Conservation (phyloP, 2,797 vertebrate species). For the Triplophysa yarkandensis region DNA sequence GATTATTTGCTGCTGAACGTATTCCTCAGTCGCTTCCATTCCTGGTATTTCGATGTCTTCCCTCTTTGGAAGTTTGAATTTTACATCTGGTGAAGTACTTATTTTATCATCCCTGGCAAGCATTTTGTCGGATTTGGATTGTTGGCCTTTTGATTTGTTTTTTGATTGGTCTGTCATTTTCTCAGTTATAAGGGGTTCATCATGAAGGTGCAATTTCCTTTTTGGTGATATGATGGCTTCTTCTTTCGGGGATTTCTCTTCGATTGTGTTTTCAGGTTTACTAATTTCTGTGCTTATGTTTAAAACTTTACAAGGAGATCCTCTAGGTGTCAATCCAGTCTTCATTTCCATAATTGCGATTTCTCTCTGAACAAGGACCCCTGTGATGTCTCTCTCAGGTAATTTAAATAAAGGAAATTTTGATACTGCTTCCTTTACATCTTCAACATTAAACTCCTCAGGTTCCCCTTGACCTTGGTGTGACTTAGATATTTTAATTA, state of each 20-base stretch:
- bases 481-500: slow-evolving; percentile 45
- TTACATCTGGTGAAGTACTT: slow-evolving; percentile 48
- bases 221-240: slow-evolving; percentile 64
- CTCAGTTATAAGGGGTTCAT: slow-evolving; percentile 58
- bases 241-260: slow-evolving; percentile 45
- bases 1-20: slow-evolving; percentile 1
- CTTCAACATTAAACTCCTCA: slow-evolving; percentile 73
- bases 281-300: slow-evolving; percentile 59
- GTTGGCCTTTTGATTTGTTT: slow-evolving; percentile 49
- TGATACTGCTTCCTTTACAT: slow-evolving; percentile 77
- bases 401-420: slow-evolving; percentile 78
- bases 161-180: slow-evolving; percentile 56
- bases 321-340: slow-evolving; percentile 70
- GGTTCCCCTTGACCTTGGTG: slow-evolving; percentile 61
- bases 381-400: slow-evolving; percentile 72
- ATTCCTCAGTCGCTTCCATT: slow-evolving; percentile 36
- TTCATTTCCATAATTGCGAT: slow-evolving; percentile 76
- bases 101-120: slow-evolving; percentile 43
- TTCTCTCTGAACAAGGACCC: slow-evolving; percentile 73
- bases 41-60: slow-evolving; percentile 58
- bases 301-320: slow-evolving; percentile 67
- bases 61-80: slow-evolving; percentile 60
- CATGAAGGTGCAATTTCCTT: slow-evolving; percentile 56
- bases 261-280: slow-evolving; percentile 35
- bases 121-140: slow-evolving; percentile 21